phyloP scores from a whole-genome alignment of 2,113 vertebrate genomes.

The Prionailurus viverrinus region DNA sequence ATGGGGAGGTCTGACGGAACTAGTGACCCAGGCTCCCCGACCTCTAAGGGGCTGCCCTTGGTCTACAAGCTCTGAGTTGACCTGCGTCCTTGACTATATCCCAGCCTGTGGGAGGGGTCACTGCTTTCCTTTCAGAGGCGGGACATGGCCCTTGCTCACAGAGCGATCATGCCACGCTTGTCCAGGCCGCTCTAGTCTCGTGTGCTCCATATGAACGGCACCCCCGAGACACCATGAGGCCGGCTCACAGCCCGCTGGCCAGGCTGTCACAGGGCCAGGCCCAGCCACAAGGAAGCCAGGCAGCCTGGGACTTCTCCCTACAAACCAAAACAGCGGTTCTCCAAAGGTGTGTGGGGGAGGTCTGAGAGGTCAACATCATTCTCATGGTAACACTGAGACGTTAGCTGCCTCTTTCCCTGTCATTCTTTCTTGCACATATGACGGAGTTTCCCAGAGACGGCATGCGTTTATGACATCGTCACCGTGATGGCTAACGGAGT shows the following conservation, averaged over 20 bases:
- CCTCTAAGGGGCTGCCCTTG: neutral
- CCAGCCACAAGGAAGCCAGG: neutral
- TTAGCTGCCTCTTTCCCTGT: neutral
- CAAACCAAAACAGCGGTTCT: no score
- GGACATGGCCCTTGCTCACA: fast-evolving
- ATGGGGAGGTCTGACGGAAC: fast-evolving
- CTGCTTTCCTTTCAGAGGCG: no score
- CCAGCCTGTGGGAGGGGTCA: neutral
- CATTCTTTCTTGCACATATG: fast-evolving
- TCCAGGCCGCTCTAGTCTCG: fast-evolving
- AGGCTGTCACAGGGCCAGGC: fast-evolving
- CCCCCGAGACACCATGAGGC: fast-evolving
- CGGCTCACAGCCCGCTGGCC: neutral
- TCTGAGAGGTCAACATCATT: neutral
- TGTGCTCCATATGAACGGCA: fast-evolving
- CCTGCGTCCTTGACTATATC: fast-evolving
- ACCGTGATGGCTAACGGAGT: fast-evolving
- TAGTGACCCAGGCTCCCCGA: neutral
- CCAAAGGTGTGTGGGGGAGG: neutral
- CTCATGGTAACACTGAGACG: neutral
- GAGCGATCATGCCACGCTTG: fast-evolving
- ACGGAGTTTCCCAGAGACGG: neutral
- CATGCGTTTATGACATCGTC: fast-evolving
- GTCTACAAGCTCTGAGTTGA: neutral
- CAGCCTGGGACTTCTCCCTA: no score